Evolutionary conservation across 2,888 invertebrate genomes (phyloP), one percentile per base, ranked within the genome.

Genomic region (Dugesia japonica): DNA sequence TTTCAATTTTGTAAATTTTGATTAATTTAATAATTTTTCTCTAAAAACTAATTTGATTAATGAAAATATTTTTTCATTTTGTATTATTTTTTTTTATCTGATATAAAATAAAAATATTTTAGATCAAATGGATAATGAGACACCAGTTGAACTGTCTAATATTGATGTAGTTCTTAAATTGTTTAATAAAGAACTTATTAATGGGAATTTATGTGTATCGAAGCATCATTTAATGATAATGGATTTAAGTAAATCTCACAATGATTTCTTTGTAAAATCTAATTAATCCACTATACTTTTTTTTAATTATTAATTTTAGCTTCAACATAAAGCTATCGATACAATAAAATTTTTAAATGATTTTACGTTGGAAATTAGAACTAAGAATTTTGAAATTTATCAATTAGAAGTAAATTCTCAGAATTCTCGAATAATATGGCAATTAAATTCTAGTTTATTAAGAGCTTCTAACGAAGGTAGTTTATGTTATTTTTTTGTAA

Each of bases 151-250:
- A 56, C 17, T 56, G n/a, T 20, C 56, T 4, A 56, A 4, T 13
- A 56, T 56, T n/a, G n/a, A n/a, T 56, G 56, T 56, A n/a, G 17
- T n/a, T 9, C 56, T 56, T 23, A 56, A 56, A 23, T 56, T 56
- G n/a, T 56, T 56, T 23, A 56, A 56, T 23, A 56, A 23, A 7
- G n/a, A 56, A n/a, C 20, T 23, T 4, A 56, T 56, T 23, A 56
- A n/a, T n/a, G 56, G 56, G 7, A n/a, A n/a, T 56, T 56, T 56
- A n/a, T 56, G 56, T 23, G n/a, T 56, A 13, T 56, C 56, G 9
- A 56, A 56, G 23, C 56, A 56, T n/a, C 56, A 56, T 56, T 56
- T 56, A 23, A 56, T 56, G 56, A 56, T 56, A n/a, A 56, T 56
- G n/a, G 56, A 56, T 23, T 4, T 23, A 1, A 23, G 17, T 23